These are phyloP conservation scores for Drosophila leonis DNA, from an alignment of 2,888 invertebrate species.

Conservation along the genomic window DNA sequence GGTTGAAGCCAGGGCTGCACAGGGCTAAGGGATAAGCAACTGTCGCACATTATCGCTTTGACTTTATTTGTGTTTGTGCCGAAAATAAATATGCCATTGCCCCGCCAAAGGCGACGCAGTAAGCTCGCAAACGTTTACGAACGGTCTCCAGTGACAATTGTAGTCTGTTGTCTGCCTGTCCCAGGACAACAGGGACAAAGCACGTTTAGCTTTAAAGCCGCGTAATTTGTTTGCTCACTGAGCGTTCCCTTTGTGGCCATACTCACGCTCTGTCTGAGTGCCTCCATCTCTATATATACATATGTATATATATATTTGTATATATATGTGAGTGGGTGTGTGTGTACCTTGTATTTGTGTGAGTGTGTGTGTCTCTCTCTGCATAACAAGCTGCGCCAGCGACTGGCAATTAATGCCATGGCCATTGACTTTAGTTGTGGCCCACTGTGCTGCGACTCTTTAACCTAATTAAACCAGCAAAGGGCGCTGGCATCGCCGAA, in stretches of 20 bases:
- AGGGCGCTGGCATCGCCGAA: conserved; percentile 24
- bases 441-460: conserved; percentile 40
- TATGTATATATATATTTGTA: too few species aligned
- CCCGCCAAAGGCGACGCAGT: conserved; percentile 45
- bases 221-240: conserved; percentile 70
- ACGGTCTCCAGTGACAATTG: conserved; percentile 34
- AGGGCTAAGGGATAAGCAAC: conserved; percentile 50
- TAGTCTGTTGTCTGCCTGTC: conserved; percentile 9
- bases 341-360: too few species aligned
- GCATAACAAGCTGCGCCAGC: conserved; percentile 49
- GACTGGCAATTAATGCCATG: conserved; percentile 64
- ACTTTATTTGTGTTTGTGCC: conserved; percentile 49
- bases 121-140: conserved; percentile 37
- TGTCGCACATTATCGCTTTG: conserved; percentile 65
- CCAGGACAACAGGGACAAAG: conserved; percentile 42
- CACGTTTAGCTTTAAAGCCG: conserved; percentile 67
- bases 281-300: not conserved
- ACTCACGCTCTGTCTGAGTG: conserved; percentile 17
- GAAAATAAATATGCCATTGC: conserved; percentile 72
- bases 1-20: not conserved
- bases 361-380: conserved; percentile 7
- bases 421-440: conserved; percentile 58
- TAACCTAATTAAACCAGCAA: conserved; percentile 78
- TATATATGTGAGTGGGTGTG: not conserved
- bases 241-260: conserved; percentile 37